Base-by-base conservation (phyloP, 2,888 invertebrate genomes). In the Apamea monoglypha region DNA sequence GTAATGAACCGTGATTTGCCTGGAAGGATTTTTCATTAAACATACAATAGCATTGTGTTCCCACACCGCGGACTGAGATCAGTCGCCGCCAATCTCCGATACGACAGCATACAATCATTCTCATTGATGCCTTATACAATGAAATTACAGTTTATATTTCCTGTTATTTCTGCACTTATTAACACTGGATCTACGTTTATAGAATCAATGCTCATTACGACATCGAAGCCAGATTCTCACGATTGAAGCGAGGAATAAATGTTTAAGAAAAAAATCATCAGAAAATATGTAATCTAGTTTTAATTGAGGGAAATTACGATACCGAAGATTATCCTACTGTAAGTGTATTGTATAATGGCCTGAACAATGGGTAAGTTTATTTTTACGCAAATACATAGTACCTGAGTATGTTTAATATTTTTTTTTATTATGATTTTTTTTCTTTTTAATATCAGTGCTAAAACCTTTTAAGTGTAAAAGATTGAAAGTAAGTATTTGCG, bases 131-230 rank as follows among this genome's bases (percentile, higher is more conserved):
- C 71, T 87, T 85, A 87, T 90, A 92, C 92, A 91, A 94, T 91
- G 89, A 92, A 93, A 94, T 93, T 93, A 94, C 91, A 91, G 91
- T 91, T 92, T 90, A 89, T 87, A 91, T 92, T 92, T 94, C 93
- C 93, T 92, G 91, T 91, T 91, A 89, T 86, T 88, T 90, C 82
- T 91, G 88, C 80, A 84, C 78, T 83, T 83, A 90, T 87, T 89
- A 82, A 74, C 80, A 78, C 73, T 84, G 70, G 64, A 78, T 77
- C 59, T 70, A 84, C 74, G 83, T 87, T 83, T 88, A 85, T 75
- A 78, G 72, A 78, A 82, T 78, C 69, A 88, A 78, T 81, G 81
- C 74, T 85, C 74, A 77, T 81, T 74, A 78, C 32, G 32, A 74
- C 59, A 75, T 76, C 76, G 70, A 53, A 84, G 53, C 18, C 61